Base-by-base conservation (phyloP, 2,797 vertebrate species). In the Pipistrellus pygmaeus region DNA sequence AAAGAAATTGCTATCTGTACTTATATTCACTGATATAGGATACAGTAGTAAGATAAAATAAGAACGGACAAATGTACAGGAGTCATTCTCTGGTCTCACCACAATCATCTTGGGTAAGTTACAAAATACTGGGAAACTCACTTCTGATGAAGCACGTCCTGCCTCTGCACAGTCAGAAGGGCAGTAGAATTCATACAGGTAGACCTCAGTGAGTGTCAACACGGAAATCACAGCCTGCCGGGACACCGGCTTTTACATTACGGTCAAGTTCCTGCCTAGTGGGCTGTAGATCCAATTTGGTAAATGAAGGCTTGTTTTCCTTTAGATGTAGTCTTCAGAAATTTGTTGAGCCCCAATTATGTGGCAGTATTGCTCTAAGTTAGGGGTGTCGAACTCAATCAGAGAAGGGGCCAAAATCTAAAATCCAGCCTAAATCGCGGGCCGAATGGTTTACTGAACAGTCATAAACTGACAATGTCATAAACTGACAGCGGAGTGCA, bases 271-370 rank as follows among this genome's bases (percentile, higher is more conserved):
- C 35, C 77, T 68, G 68, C 82, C 30, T 62, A 30, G 71, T 55
- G 38, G 51, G 81, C 27, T 46, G 18, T 11, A 20, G 2, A 53
- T 78, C 77, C 78, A 60, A 48, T 85, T 95, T 41, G 41, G 60
- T 38, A 68, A 92, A 83, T 11, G 80, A 80, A 90, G 46, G 6
- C 75, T 77, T 89, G 62, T 27, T 84, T 93, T 68, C 53, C 73
- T 92, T 57, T 25, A 21, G 20, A 87, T 62, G 35, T 53, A 25
- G 82, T 69, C n/a, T 14, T 78, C 86, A 41, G 76, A 11, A 53
- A 71, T 88, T 64, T 25, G 66, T 64, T 25, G 76, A 60, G 80
- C 23, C 68, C 55, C 20, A 27, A 5, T 20, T 18, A 21, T 9
- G n/a, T 21, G 77, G 46, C 25, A 60, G 4, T 55, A 11, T 30